Conservation (phyloP, 2,888 invertebrate genomes). For the Eristalinus sepulchralis region DNA sequence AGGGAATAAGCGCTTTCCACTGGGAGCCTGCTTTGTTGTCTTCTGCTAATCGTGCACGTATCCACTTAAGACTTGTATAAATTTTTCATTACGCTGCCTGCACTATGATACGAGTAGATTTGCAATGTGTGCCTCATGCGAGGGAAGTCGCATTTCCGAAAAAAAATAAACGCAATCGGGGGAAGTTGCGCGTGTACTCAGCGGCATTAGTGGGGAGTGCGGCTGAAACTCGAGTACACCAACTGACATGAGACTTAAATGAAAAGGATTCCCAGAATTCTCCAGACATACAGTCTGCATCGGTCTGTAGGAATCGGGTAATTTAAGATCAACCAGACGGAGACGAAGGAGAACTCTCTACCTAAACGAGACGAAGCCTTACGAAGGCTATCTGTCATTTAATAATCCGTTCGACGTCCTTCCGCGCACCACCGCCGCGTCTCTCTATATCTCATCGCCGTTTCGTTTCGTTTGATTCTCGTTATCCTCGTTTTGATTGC, state of each 20-base stretch:
- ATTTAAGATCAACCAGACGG: conserved; percentile 69
- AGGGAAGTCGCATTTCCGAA: conserved; percentile 42
- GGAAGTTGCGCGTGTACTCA: conserved; percentile 47
- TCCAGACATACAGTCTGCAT: conserved; percentile 69
- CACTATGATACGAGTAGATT: conserved; percentile 28
- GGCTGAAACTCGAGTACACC: conserved; percentile 36
- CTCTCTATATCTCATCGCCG: background rate
- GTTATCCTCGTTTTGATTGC: conserved; percentile 64
- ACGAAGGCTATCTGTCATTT: conserved; percentile 69
- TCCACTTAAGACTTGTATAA: background rate
- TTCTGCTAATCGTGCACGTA: background rate
- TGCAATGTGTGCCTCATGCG: background rate
- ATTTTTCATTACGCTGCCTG: conserved; percentile 22
- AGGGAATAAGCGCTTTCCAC: conserved; percentile 6
- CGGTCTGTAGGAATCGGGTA: conserved; percentile 46
- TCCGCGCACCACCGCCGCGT: background rate
- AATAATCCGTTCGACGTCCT: conserved; percentile 45
- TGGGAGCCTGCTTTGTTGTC: background rate
- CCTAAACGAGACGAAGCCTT: conserved; percentile 68
- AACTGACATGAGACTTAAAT: conserved; percentile 36
- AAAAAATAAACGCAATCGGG: conserved; percentile 20
- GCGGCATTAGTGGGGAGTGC: background rate
- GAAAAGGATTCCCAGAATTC: conserved; percentile 65
- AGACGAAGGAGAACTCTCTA: conserved; percentile 39
- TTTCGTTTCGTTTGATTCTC: conserved; percentile 65